Percentiles rank a stretch among this genome's conserved stretches.
phyloP scores from a whole-genome alignment of 2,888 invertebrate genomes.

The Harpagoxenus sublaevis region DNA sequence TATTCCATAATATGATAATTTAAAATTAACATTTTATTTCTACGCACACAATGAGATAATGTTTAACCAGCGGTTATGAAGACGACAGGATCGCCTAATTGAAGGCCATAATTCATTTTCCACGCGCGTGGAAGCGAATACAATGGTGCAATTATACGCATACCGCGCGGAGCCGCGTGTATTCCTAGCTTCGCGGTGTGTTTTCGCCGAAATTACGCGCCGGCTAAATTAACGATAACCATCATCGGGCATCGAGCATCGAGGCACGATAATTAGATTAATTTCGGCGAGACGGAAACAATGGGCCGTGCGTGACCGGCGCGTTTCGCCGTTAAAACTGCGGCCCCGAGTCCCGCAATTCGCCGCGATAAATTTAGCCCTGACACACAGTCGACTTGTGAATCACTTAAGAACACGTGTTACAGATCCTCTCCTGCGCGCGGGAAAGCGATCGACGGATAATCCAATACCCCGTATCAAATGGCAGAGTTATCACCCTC shows the following conservation, averaged over 20 bases:
- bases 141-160: conserved; percentile 44
- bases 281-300: conserved; percentile 12
- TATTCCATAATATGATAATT: neutral
- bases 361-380: conserved; percentile 42
- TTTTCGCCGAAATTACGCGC: conserved; percentile 12
- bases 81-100: conserved; percentile 38
- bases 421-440: neutral
- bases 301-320: conserved; percentile 22
- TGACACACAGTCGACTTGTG: neutral
- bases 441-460: conserved; percentile 19
- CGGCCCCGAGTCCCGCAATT: neutral
- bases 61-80: conserved; percentile 21
- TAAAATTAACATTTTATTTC: conserved; percentile 27
- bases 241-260: conserved; percentile 14
- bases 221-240: conserved; percentile 36
- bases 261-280: conserved; percentile 24
- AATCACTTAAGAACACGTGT: conserved; percentile 40
- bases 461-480: conserved; percentile 39
- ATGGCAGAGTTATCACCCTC: conserved; percentile 25
- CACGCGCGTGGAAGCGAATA: conserved; percentile 44
- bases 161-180: conserved; percentile 6
- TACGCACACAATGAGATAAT: conserved; percentile 20
- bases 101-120: conserved; percentile 31
- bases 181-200: neutral
- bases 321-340: conserved; percentile 17